Evolutionary conservation across 1,140 invertebrate species (phyloP).

Genomic region (Drosophila arizonae): DNA sequence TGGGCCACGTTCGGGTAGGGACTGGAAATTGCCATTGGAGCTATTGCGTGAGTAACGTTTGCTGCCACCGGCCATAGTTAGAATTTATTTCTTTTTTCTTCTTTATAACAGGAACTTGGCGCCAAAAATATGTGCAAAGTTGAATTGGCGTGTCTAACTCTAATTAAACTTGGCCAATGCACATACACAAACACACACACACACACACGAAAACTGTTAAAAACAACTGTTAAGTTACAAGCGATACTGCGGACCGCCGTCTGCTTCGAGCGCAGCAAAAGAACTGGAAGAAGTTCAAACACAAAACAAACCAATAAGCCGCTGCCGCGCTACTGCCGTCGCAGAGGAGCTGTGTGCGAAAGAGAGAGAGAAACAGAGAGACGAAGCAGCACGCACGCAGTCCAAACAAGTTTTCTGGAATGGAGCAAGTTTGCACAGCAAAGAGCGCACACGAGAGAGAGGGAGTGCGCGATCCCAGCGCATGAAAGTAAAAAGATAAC

Average conservation of each 20-base stretch:
- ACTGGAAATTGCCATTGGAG: constrained; percentile 74
- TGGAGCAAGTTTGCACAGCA: constrained; percentile 34
- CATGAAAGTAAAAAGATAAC: constrained; percentile 77
- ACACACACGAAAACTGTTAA: constrained; percentile 25
- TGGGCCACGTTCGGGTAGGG: constrained; percentile 82
- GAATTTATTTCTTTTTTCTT: constrained; percentile 35
- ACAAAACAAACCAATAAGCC: constrained; percentile 74
- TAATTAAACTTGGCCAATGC: constrained; percentile 65
- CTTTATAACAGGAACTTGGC: constrained; percentile 44
- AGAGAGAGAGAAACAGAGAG: constrained; percentile 5
- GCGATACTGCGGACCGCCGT: constrained; percentile 72
- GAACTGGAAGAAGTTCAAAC: constrained; percentile 78
- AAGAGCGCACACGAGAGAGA: constrained; percentile 33
- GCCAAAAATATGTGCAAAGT: constrained; percentile 67
- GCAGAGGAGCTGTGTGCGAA: constrained; percentile 8
- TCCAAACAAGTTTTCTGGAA: constrained; percentile 69
- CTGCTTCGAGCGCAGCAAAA: constrained; percentile 68
- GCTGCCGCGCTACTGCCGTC: constrained; percentile 33
- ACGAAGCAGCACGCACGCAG: constrained; percentile 5
- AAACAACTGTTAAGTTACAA: constrained; percentile 12
- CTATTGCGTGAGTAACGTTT: constrained; percentile 79
- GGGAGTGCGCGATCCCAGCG: constrained; percentile 51
- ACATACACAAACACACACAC: constrained; percentile 31
- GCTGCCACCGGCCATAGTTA: constrained; percentile 74
- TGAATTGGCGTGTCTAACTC: constrained; percentile 58